Evolutionary conservation across 2,113 vertebrate genomes (phyloP), one percentile per base, ranked within the genome.

Genomic region (Microcebus ravelobensis): DNA sequence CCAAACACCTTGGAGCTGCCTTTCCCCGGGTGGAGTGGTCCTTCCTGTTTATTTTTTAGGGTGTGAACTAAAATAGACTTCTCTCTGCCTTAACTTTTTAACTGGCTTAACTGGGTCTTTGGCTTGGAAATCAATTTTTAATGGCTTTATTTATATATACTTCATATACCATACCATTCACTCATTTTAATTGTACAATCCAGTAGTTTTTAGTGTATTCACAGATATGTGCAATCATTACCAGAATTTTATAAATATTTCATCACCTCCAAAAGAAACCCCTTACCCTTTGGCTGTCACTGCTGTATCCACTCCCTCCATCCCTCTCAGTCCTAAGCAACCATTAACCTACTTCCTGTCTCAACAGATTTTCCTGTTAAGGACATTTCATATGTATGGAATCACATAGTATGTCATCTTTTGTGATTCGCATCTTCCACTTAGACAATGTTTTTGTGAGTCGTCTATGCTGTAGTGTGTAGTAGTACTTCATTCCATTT

Each of bases 71-170:
- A 84, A 61, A 85, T 52, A 34, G 29, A 42, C 20, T 18, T 90
- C 14, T 65, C 17, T 83, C 92, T 83, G 15, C 12, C 48, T 86
- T 45, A 45, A 68, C 48, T 94, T 81, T 52, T 1, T 55, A 45
- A 71, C 42, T 85, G 9, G 50, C 31, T 90, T 48, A 63, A 34
- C 36, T 14, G 13, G 39, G 57, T 68, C 63, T 63, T 86, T 82
- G 71, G 85, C 55, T 36, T 73, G 36, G 45, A 23, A 86, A 77
- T 48, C n/a, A 39, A 84, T 92, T 63, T 59, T 85, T 85, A 86
- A 73, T 31, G 80, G 25, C 25, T 89, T 89, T 74, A 76, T 63
- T 59, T 17, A 67, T 42, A n/a, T 21, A 31, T 50, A 52, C 85
- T 52, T 82, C 31, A 83, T 5, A 48, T 79, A 45, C 31, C 31